Evolutionary conservation across 1,140 invertebrate genomes (phyloP).

Genomic region (Dolichoris vasculosae): DNA sequence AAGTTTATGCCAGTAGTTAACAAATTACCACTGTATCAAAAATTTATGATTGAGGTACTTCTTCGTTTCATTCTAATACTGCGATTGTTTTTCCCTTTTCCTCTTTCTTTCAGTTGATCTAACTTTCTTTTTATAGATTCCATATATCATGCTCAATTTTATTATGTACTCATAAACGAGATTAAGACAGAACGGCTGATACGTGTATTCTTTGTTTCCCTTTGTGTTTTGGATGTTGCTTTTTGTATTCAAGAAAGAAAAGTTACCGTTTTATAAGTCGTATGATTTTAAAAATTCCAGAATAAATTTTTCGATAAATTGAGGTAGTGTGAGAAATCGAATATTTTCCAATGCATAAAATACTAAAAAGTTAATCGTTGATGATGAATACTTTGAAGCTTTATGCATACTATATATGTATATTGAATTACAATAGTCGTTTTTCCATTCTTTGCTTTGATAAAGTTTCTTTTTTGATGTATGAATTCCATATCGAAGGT

Average conservation of each 20-base stretch:
- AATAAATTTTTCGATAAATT: background rate
- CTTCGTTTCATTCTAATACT: background rate
- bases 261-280: background rate
- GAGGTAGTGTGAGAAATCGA: background rate
- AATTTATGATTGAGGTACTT: conserved; percentile 8
- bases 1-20: too few species aligned
- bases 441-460: background rate
- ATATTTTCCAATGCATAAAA: background rate
- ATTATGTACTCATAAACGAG: background rate
- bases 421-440: background rate
- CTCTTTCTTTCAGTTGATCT: too few species aligned
- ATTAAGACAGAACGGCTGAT: background rate
- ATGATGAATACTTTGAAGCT: conserved; percentile 14
- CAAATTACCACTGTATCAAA: too few species aligned
- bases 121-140: conserved; percentile 31
- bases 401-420: background rate
- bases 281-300: background rate
- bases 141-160: background rate
- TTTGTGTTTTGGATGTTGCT: background rate
- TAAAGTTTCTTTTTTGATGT: background rate
- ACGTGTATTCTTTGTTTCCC: background rate
- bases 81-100: background rate
- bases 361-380: background rate
- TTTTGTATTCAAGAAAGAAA: background rate
- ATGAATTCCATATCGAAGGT: background rate